phyloP scores from a whole-genome alignment of 2,113 vertebrate genomes.

The Sclerurus mexicanus region DNA sequence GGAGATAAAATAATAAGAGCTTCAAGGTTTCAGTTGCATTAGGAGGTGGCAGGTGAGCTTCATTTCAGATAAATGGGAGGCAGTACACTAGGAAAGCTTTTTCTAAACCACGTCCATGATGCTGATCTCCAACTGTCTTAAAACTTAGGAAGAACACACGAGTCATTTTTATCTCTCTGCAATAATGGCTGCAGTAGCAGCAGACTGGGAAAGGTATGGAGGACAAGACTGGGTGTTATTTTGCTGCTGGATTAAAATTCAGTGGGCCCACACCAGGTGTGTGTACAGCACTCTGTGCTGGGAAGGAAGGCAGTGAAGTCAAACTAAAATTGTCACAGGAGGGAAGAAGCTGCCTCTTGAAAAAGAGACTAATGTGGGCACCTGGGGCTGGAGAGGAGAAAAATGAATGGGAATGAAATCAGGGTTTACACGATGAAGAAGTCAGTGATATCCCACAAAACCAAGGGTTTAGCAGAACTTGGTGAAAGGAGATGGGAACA shows the following conservation, averaged over 20 bases:
- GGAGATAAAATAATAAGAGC: neutral
- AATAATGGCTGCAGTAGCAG: neutral
- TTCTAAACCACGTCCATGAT: neutral
- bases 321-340: neutral
- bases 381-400: neutral
- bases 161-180: neutral
- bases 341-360: neutral
- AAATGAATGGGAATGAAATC: neutral
- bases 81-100: neutral
- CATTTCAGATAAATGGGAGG: neutral
- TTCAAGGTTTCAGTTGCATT: neutral
- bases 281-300: fast-evolving
- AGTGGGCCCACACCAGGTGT: neutral
- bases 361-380: neutral
- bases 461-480: neutral
- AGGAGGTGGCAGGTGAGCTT: neutral
- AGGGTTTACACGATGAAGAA: neutral
- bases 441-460: neutral
- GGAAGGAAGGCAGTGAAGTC: neutral
- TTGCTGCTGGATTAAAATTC: neutral
- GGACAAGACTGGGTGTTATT: neutral
- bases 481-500: neutral
- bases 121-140: neutral
- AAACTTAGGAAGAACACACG: neutral
- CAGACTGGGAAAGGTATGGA: neutral